Base-by-base conservation (phyloP, 1,140 invertebrate genomes). In the Bombus cullumanus region DNA sequence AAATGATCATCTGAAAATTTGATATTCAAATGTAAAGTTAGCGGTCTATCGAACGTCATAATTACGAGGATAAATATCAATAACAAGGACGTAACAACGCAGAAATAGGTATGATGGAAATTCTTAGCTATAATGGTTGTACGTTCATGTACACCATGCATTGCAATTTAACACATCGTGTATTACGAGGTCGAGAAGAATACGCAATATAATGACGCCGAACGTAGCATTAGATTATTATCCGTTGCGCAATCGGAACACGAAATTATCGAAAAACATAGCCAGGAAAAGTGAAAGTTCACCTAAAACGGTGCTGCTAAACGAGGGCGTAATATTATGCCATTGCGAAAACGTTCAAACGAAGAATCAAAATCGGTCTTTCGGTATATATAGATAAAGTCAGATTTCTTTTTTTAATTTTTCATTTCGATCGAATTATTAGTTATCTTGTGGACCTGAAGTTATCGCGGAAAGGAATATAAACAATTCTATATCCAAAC, bases 251-350 rank as follows among this genome's bases (percentile, higher is more conserved):
- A 53, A 15, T 41, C 22, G 9, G 18, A 12, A 37, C 25, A 2
- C 22, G 47, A 53, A 31, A 82, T 69, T 77, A 71, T 53, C 10
- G 37, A 31, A 69, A 57, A 78, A 53, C 31, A 59, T 34, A 43
- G 25, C 6, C 41, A 18, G 22, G 34, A 43, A 83, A 53, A 83
- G 81, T 78, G 74, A 83, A 83, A 69, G 64, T 78, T 41, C 31
- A n/a, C 3, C 8, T 75, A n/a, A 13, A 64, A 53, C 28, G 22
- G 18, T 28, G 18, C 8, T 1, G 25, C 12, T 6, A 34, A 72
- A 81, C 28, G 4, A n/a, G 22, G 0, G 13, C 31, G 15, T 22
- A 53, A 8, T 22, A 22, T 53, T 8, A 53, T 22, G 47, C 18
- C 47, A 22, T 53, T 53, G 47, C 18, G 47, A 66, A 34, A 66